phyloP scores from a whole-genome alignment of 2,113 vertebrate species.

The Gallinago media region DNA sequence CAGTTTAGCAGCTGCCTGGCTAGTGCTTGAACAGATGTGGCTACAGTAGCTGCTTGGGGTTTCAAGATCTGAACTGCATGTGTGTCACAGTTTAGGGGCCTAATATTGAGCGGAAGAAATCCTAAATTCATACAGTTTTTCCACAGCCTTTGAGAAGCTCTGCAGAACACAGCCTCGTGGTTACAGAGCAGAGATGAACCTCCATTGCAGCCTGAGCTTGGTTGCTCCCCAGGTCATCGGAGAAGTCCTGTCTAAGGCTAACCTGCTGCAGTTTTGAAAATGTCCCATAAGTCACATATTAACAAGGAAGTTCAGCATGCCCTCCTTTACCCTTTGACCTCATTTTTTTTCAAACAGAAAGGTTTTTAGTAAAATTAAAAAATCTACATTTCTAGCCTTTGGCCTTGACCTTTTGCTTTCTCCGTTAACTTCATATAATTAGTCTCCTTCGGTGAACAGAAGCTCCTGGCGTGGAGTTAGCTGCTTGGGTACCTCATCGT shows the following conservation, averaged over 20 bases:
- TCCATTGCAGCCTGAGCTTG: background rate
- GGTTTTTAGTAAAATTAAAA: background rate
- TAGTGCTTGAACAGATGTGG: background rate
- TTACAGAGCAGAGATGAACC: background rate
- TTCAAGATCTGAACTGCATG: background rate
- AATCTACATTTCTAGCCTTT: background rate
- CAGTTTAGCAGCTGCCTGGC: background rate
- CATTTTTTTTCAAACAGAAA: background rate
- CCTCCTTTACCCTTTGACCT: background rate
- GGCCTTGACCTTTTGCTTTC: background rate
- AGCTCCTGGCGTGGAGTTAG: background rate
- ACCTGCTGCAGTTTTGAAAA: background rate
- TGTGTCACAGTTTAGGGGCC: background rate
- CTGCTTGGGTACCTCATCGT: background rate
- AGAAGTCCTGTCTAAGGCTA: background rate
- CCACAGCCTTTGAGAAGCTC: background rate
- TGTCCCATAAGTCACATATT: background rate
- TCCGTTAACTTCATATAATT: background rate
- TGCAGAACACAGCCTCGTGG: background rate
- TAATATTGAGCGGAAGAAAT: background rate
- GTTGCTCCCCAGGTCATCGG: background rate
- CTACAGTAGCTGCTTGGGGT: rapidly evolving
- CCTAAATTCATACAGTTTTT: background rate
- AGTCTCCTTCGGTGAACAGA: background rate
- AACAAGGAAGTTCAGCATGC: background rate